These are phyloP conservation scores for Halichoerus grypus DNA, from an alignment of 2,113 vertebrate species.

Conservation along the genomic window DNA sequence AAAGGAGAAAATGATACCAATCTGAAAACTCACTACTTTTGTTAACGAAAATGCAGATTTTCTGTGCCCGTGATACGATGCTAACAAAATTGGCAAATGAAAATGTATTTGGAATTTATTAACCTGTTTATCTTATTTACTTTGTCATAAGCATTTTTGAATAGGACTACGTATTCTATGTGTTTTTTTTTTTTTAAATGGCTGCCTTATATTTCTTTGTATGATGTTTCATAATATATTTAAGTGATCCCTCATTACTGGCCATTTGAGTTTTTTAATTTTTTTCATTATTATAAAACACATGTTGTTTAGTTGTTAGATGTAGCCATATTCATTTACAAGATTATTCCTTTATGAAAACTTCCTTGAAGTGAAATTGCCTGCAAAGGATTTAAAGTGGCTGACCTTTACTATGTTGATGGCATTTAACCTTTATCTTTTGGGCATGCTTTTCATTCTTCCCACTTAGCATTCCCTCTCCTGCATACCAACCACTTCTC, in stretches of 20 bases:
- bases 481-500: background rate
- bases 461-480: background rate
- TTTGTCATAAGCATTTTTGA: slow-evolving; percentile 15
- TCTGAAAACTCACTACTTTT: background rate
- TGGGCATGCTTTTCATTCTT: background rate
- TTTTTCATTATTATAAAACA: background rate
- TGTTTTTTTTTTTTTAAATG: slow-evolving; percentile 22
- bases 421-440: background rate
- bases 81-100: background rate
- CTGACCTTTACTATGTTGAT: background rate
- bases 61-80: background rate
- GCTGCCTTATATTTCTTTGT: background rate
- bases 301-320: background rate
- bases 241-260: background rate
- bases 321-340: background rate
- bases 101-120: slow-evolving; percentile 37
- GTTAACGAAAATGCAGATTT: background rate
- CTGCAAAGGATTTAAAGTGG: background rate
- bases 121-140: background rate
- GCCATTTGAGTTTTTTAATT: slow-evolving; percentile 25
- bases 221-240: background rate
- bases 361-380: slow-evolving; percentile 22
- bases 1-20: background rate
- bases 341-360: background rate
- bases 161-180: background rate